Percentiles rank a stretch among this genome's conserved stretches.
phyloP scores from a whole-genome alignment of 2,113 vertebrate species.

The Pyxicephalus adspersus region DNA sequence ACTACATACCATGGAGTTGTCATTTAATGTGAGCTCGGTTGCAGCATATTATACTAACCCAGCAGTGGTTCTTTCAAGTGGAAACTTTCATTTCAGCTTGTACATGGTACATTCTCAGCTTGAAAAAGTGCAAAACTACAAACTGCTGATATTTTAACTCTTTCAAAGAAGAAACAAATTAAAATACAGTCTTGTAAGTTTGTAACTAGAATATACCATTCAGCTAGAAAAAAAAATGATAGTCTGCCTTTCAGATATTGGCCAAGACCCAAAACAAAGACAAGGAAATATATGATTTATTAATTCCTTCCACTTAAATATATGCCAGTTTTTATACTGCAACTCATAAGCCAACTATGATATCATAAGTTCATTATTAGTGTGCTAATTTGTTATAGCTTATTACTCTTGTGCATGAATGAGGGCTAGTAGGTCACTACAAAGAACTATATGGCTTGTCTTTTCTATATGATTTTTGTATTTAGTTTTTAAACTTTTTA shows the following conservation, averaged over 20 bases:
- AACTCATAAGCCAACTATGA: conserved; percentile 51
- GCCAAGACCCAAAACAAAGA: conserved; percentile 38
- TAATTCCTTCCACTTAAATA: conserved; percentile 45
- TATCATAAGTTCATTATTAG: conserved; percentile 50
- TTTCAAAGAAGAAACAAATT: not conserved
- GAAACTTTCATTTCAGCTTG: conserved; percentile 55
- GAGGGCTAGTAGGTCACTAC: not conserved
- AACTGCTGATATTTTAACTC: conserved; percentile 35
- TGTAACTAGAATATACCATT: not conserved
- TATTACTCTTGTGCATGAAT: not conserved
- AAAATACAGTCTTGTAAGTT: not conserved
- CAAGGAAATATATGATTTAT: conserved; percentile 40
- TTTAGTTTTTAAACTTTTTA: not conserved
- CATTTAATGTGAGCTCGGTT: conserved; percentile 55
- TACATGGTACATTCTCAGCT: conserved; percentile 47
- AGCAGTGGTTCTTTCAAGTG: conserved; percentile 56
- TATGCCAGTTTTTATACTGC: conserved; percentile 34
- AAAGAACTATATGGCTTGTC: not conserved
- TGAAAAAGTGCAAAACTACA: conserved; percentile 26
- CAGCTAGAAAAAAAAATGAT: conserved; percentile 4
- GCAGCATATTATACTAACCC: conserved; percentile 55
- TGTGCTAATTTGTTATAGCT: not conserved
- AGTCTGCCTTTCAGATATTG: conserved; percentile 46
- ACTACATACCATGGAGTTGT: conserved; percentile 54
- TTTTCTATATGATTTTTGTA: not conserved